A percentile compares a stretch with the other conserved stretches of the same genome.
Evolutionary conservation across 2,113 vertebrate species (phyloP).

Genomic region (Colossoma macropomum): DNA sequence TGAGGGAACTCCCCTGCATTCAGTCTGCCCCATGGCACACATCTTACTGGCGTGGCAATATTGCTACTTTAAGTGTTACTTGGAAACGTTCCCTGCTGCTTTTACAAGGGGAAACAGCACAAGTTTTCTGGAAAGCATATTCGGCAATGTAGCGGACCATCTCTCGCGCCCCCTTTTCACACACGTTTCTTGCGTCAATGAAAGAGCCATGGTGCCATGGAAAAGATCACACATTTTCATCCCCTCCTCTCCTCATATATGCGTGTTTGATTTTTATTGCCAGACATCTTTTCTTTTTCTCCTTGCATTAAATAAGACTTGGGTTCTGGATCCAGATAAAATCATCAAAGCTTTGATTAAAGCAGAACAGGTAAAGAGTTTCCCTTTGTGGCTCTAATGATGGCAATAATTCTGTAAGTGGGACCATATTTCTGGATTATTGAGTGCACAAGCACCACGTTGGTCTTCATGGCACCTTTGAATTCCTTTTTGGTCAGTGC

Average conservation of each 20-base stretch:
- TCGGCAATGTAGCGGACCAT: slow-evolving; percentile 66
- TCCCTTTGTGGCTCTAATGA: slow-evolving; percentile 55
- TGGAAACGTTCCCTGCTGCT: slow-evolving; percentile 79
- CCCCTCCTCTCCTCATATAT: slow-evolving; percentile 57
- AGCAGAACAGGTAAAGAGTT: slow-evolving; percentile 68
- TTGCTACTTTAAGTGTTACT: slow-evolving; percentile 74
- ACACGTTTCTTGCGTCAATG: slow-evolving; percentile 49
- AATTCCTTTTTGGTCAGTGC: slow-evolving; percentile 12
- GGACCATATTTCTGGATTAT: slow-evolving; percentile 70
- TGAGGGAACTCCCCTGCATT: slow-evolving; percentile 34
- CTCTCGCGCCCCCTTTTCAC: slow-evolving; percentile 49
- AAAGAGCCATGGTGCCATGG: slow-evolving; percentile 51
- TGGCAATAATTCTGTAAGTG: slow-evolving; percentile 71
- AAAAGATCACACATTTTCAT: slow-evolving; percentile 45
- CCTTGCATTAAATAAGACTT: slow-evolving; percentile 53
- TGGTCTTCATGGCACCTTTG: slow-evolving; percentile 48
- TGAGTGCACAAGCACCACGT: slow-evolving; percentile 56
- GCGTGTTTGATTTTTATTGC: slow-evolving; percentile 64
- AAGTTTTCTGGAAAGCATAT: slow-evolving; percentile 67
- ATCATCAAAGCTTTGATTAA: slow-evolving; percentile 72
- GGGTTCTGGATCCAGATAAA: slow-evolving; percentile 59
- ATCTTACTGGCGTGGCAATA: slow-evolving; percentile 68
- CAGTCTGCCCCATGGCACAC: slow-evolving; percentile 49
- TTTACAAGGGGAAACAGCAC: slow-evolving; percentile 79
- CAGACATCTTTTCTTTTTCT: slow-evolving; percentile 42